A percentile compares a stretch with the other conserved stretches of the same genome.
phyloP scores from a whole-genome alignment of 2,113 vertebrate species.

The Atlantisia rogersi region DNA sequence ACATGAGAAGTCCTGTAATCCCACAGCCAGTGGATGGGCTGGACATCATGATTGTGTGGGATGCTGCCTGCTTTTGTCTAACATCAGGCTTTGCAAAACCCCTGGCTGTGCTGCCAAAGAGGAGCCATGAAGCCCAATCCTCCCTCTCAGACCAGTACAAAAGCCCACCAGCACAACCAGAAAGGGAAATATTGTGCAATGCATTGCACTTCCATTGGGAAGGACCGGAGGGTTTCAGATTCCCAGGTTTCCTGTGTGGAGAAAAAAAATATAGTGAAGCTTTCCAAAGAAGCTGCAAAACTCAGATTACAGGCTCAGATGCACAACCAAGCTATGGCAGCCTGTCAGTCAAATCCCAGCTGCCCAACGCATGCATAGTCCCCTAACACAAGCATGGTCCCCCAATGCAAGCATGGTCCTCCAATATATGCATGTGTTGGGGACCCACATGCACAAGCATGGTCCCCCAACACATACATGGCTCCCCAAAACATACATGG shows the following conservation, averaged over 20 bases:
- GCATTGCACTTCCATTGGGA: not conserved
- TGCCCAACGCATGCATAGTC: not conserved
- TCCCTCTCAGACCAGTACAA: not conserved
- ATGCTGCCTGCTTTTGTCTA: not conserved
- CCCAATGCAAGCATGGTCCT: too few species aligned
- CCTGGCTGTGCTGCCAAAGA: not conserved
- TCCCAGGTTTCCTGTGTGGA: not conserved
- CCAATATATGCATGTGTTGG: too few species aligned
- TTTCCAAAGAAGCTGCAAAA: not conserved
- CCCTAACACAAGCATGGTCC: too few species aligned
- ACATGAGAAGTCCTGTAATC: not conserved
- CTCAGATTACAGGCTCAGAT: not conserved
- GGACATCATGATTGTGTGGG: accelerated
- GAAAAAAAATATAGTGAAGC: not conserved
- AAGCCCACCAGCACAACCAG: not conserved
- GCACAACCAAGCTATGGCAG: not conserved
- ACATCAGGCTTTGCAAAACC: not conserved
- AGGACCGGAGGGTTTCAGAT: not conserved
- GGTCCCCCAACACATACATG: too few species aligned
- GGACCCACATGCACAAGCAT: too few species aligned
- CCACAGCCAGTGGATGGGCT: not conserved
- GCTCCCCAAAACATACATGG: too few species aligned
- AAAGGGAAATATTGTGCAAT: not conserved
- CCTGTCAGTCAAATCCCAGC: not conserved
- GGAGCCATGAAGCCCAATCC: not conserved